A percentile compares a stretch with the other conserved stretches of the same genome.
Evolutionary conservation across 2,113 vertebrate genomes (phyloP).

Genomic region (Trematomus loennbergii): DNA sequence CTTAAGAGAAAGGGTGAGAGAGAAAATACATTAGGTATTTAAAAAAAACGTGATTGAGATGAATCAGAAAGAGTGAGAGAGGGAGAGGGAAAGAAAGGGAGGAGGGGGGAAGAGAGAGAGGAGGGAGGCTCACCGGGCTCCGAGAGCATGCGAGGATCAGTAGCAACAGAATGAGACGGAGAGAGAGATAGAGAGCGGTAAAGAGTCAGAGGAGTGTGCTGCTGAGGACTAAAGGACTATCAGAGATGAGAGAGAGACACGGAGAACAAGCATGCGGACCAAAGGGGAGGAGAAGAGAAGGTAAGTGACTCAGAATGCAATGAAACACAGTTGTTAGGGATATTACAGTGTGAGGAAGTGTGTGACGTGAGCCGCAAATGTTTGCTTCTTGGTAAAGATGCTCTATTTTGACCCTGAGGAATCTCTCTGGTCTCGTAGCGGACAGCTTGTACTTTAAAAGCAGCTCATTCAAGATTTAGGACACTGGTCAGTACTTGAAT

Average conservation of each 20-base stretch:
- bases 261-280: slow-evolving; percentile 37
- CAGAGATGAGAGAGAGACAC: slow-evolving; percentile 35
- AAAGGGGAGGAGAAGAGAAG: slow-evolving; percentile 53
- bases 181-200: slow-evolving; percentile 62
- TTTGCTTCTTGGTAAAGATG: slow-evolving; percentile 26
- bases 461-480: slow-evolving; percentile 59
- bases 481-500: not conserved
- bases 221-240: slow-evolving; percentile 70
- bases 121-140: slow-evolving; percentile 65
- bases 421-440: slow-evolving; percentile 12
- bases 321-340: slow-evolving; percentile 44
- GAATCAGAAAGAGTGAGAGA: slow-evolving; percentile 22
- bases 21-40: slow-evolving; percentile 21
- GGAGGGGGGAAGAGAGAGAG: slow-evolving; percentile 32
- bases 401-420: slow-evolving; percentile 31
- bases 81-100: not conserved
- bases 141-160: slow-evolving; percentile 67
- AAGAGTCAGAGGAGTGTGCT: slow-evolving; percentile 56
- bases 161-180: slow-evolving; percentile 71
- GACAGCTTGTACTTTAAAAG: slow-evolving; percentile 45
- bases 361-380: slow-evolving; percentile 34
- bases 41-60: slow-evolving; percentile 28
- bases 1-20: slow-evolving; percentile 24
- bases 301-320: slow-evolving; percentile 54
- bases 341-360: slow-evolving; percentile 30